Evolutionary conservation across 1,140 invertebrate species (phyloP), one percentile per base, ranked within the genome.

Genomic region (Danaus melanippus): DNA sequence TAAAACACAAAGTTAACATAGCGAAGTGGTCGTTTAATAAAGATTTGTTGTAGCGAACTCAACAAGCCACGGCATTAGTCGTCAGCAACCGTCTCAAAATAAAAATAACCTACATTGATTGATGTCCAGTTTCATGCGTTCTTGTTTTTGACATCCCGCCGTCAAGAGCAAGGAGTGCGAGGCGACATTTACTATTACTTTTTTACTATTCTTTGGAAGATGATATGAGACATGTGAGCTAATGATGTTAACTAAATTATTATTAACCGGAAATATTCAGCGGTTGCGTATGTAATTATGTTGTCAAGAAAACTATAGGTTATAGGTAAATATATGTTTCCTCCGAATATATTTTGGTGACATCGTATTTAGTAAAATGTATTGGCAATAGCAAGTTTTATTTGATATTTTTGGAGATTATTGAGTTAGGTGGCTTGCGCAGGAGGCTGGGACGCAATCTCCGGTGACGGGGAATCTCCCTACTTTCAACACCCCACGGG

Each of bases 391-490:
- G 67, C 67, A 69, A 76, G 66, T 79, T 75, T 74, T 72, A 76
- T 79, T 76, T 64, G 73, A 74, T 79, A 80, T 80, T 82, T 83
- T 79, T 67, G 66, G 69, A 71, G 66, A 71, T 78, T 74, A 84
- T 84, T 79, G 74, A 81, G 81, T 84, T 81, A 82, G 71, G 54
- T 67, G 67, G 70, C 62, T 72, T 79, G 76, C 72, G 76, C 74
- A 74, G 73, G 78, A 79, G 75, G 71, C 74, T 76, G 72, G 69
- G 68, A 72, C 59, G 76, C 74, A 84, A 84, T 84, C 81, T 84
- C 81, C 81, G 81, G 78, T 75, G 63, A 60, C 58, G 67, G 56
- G 58, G 61, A 46, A 17, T 50, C 56, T 58, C 56, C 57, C 57
- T 43, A 59, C 21, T 41, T 48, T 52, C 39, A 47, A 54, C 62